Base-by-base conservation (phyloP, 2,888 invertebrate genomes). In the Apeira syringaria region DNA sequence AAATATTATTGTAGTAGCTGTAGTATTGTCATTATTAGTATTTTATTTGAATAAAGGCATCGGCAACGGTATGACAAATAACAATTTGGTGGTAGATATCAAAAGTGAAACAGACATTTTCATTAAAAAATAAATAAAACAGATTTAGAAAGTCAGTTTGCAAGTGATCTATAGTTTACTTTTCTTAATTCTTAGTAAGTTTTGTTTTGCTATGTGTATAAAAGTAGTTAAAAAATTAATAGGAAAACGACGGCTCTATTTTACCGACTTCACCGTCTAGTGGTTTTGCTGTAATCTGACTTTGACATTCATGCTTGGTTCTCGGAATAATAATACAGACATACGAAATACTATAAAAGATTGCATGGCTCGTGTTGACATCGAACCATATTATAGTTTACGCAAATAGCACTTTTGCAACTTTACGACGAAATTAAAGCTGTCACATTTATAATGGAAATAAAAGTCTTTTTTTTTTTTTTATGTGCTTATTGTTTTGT, bases 301-400 rank as follows among this genome's bases (percentile, higher is more conserved):
- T 82, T 85, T 87, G 86, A 80, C 82, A 83, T 85, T 85, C 79
- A 64, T 61, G 60, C 37, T 38, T 27, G 48, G 44, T 50, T 55
- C 40, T 28, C 34, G 20, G 36, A 50, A 46, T 36, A 42, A 47
- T 50, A 44, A 33, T 44, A 35, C 49, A 55, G 54, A 50, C 59
- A 67, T 60, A 65, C 60, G 64, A 61, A 68, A 67, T 74, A 68
- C 64, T 64, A 67, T 55, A 59, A 62, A 61, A 53, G 33, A 61
- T 79, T 77, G 74, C 78, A 50, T 47, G 50, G 53, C 6, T 34
- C 29, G 53, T 81, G 68, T 81, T 76, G 83, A 73, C 74, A 81
- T 53, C 53, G 61, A 27, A 48, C 53, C 39, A 63, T 71, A 79
- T 73, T 74, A 68, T 70, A 66, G 65, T 75, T 83, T 80, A 76